These are phyloP conservation scores for Aplochiton taeniatus DNA, from an alignment of 2,797 vertebrate genomes.

Conservation along the genomic window DNA sequence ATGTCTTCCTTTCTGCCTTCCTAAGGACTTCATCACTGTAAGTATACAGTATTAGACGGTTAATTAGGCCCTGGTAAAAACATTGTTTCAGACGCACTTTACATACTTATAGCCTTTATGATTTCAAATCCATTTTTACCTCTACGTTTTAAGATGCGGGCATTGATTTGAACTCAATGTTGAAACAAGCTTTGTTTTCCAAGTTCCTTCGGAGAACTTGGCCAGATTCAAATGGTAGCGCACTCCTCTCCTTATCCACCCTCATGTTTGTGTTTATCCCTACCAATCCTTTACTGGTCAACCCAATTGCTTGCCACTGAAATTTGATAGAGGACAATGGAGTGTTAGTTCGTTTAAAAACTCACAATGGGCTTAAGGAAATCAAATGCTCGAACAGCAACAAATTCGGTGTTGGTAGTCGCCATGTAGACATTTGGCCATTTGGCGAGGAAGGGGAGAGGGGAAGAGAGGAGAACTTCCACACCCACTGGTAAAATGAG, in stretches of 20 bases:
- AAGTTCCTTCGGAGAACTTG: not conserved
- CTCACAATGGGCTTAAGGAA: slow-evolving; percentile 83
- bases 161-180: too few relatives aligned
- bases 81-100: too few relatives aligned
- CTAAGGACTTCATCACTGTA: slow-evolving; percentile 71
- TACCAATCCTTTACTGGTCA: slow-evolving; percentile 66
- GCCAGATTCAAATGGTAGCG: not conserved
- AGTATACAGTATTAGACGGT: slow-evolving; percentile 49
- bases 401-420: slow-evolving; percentile 84
- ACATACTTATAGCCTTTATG: not conserved
- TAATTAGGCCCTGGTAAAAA: not conserved
- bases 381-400: slow-evolving; percentile 85
- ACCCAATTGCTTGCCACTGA: slow-evolving; percentile 76
- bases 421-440: slow-evolving; percentile 87
- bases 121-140: not conserved
- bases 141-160: not conserved
- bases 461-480: slow-evolving; percentile 35
- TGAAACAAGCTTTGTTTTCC: too few relatives aligned
- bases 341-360: slow-evolving; percentile 80
- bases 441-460: slow-evolving; percentile 70
- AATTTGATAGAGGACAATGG: slow-evolving; percentile 83
- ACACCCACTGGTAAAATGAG: slow-evolving; percentile 69
- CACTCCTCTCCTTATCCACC: slow-evolving; percentile 9
- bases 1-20: slow-evolving; percentile 22
- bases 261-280: slow-evolving; percentile 22